Percentiles rank a stretch among this genome's conserved stretches.
These are phyloP conservation scores for Agapornis roseicollis DNA, from an alignment of 2,113 vertebrate genomes.

Conservation along the genomic window DNA sequence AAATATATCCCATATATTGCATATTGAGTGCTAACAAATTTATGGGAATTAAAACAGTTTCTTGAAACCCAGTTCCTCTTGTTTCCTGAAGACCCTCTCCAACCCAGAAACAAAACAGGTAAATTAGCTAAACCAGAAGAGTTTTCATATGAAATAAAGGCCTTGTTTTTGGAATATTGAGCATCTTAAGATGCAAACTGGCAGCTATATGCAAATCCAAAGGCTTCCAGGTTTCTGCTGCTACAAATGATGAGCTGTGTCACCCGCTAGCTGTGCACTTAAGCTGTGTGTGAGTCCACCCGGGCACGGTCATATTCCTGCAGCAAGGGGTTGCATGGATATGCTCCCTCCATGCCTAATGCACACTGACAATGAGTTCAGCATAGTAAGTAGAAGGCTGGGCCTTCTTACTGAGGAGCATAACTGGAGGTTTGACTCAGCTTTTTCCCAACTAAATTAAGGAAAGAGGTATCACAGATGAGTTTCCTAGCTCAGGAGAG, in stretches of 20 bases:
- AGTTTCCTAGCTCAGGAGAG: background rate
- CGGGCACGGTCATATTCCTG: accelerated
- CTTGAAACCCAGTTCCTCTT: background rate
- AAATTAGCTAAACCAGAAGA: background rate
- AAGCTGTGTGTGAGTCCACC: background rate
- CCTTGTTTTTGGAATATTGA: background rate
- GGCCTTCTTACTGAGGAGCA: background rate
- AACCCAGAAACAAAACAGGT: background rate
- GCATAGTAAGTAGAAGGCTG: background rate
- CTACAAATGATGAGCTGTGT: background rate
- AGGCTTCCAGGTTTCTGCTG: background rate
- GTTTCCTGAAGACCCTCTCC: background rate
- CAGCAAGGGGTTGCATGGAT: background rate
- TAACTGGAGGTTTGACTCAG: background rate
- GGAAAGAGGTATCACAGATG: background rate
- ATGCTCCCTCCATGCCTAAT: background rate
- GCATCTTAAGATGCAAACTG: background rate
- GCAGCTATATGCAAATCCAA: background rate
- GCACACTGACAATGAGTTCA: background rate
- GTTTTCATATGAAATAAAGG: background rate
- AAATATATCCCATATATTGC: background rate
- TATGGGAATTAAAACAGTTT: background rate
- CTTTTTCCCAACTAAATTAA: background rate
- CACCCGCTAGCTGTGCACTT: background rate
- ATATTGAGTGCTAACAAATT: background rate